Conservation (phyloP, 2,113 vertebrate species). For the Elgaria multicarinata region DNA sequence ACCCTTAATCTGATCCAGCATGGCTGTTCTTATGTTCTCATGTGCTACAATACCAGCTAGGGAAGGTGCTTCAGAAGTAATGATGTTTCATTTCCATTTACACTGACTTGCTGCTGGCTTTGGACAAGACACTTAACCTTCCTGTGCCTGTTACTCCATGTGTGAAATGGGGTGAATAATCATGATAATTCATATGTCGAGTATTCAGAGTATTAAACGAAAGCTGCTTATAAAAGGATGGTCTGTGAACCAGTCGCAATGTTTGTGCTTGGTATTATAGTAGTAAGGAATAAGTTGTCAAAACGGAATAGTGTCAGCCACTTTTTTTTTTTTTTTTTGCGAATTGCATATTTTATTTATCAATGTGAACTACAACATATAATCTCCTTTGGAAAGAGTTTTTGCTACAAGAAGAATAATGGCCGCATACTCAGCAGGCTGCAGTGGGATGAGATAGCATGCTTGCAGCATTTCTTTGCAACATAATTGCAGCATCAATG, state of each 20-base stretch:
- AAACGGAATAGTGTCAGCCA: not conserved
- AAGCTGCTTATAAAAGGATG: slow-evolving; percentile 41
- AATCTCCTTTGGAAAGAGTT: slow-evolving; percentile 56
- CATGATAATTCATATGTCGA: slow-evolving; percentile 60
- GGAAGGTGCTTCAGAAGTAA: slow-evolving; percentile 6
- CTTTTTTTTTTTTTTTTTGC: not conserved
- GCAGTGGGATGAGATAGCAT: slow-evolving; percentile 61
- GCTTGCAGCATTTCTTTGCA: slow-evolving; percentile 73
- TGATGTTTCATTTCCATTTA: slow-evolving; percentile 14
- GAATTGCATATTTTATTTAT: slow-evolving; percentile 10
- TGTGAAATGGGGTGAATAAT: slow-evolving; percentile 61
- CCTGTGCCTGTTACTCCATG: slow-evolving; percentile 22
- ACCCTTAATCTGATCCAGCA: too few relatives aligned
- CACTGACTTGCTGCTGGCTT: slow-evolving; percentile 22
- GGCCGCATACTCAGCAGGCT: slow-evolving; percentile 69
- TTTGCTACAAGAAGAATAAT: slow-evolving; percentile 64
- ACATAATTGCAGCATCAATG: slow-evolving; percentile 75
- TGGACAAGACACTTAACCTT: slow-evolving; percentile 30
- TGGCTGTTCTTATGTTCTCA: too few relatives aligned
- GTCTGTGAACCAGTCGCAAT: slow-evolving; percentile 5
- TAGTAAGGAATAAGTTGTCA: slow-evolving; percentile 17
- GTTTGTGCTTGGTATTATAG: slow-evolving; percentile 35
- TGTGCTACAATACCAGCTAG: not conserved
- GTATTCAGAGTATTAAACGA: slow-evolving; percentile 46
- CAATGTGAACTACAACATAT: slow-evolving; percentile 43